Conservation (phyloP, 2,888 invertebrate genomes). For the Phyto melanocephala region DNA sequence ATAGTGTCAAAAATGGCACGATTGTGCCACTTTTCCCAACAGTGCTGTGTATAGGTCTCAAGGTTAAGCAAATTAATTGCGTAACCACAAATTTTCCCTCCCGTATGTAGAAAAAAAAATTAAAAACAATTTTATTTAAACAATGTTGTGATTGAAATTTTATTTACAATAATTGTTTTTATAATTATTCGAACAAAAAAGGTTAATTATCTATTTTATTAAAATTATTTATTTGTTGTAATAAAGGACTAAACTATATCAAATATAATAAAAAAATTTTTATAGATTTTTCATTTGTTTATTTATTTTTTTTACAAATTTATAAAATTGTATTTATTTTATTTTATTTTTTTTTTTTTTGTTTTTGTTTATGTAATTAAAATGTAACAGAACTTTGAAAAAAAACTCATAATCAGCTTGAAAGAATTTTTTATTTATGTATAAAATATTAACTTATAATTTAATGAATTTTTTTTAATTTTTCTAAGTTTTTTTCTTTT, state of each 20-base stretch:
- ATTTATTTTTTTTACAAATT: neutral
- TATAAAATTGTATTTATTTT: neutral
- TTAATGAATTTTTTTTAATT: neutral
- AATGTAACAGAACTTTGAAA: no score
- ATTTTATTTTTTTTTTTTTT: no score
- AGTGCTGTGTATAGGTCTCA: no score
- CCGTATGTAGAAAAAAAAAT: no score
- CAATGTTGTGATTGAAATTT: conserved; percentile 19
- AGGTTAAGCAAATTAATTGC: no score
- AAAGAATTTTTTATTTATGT: neutral
- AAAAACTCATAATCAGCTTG: no score
- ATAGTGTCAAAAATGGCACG: no score
- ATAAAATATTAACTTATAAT: conserved; percentile 4
- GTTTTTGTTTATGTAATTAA: no score
- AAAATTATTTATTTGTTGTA: neutral
- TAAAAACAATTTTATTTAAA: neutral
- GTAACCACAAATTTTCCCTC: no score
- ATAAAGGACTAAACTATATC: conserved; percentile 5
- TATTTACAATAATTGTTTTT: conserved; percentile 45
- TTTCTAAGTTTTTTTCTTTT: neutral
- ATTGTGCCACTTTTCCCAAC: no score
- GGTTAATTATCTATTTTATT: neutral
- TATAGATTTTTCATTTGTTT: neutral
- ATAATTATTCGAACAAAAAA: conserved; percentile 14
- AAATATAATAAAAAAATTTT: neutral